Evolutionary conservation across 2,113 vertebrate species (phyloP).

Genomic region (Corythornis vintsioides): DNA sequence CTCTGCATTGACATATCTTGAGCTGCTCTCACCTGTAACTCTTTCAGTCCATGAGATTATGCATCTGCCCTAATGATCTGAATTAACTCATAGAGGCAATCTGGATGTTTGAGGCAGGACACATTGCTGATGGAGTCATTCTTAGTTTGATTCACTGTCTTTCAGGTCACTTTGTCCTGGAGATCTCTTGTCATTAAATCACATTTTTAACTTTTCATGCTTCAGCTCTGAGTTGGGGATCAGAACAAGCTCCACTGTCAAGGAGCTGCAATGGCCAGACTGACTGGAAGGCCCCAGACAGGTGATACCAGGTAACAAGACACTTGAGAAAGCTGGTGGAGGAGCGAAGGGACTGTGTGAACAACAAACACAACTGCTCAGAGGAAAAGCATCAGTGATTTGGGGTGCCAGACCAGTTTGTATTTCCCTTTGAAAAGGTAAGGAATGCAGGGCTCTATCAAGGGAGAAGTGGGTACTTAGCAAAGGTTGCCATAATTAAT

Average conservation of each 20-base stretch:
- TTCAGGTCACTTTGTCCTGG: background rate
- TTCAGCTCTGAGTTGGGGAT: background rate
- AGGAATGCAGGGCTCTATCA: background rate
- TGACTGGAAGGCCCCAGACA: fast-evolving
- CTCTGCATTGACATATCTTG: background rate
- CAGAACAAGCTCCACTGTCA: background rate
- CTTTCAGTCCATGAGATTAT: background rate
- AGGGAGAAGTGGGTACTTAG: background rate
- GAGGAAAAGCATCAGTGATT: background rate
- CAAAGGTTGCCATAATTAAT: background rate
- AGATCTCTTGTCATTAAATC: background rate
- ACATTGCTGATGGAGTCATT: background rate
- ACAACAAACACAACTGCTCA: background rate
- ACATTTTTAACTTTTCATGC: background rate
- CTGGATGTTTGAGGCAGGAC: background rate
- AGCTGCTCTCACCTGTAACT: background rate
- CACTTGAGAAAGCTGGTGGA: background rate
- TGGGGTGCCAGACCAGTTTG: background rate
- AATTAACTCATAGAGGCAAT: background rate
- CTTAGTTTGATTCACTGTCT: background rate
- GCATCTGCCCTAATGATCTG: background rate
- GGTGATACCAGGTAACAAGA: background rate
- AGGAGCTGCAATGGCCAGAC: background rate
- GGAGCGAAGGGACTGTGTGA: background rate
- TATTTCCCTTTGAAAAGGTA: background rate